Evolutionary conservation across 1,140 invertebrate genomes (phyloP), one percentile per base, ranked within the genome.

Genomic region (Anthonomus grandis): DNA sequence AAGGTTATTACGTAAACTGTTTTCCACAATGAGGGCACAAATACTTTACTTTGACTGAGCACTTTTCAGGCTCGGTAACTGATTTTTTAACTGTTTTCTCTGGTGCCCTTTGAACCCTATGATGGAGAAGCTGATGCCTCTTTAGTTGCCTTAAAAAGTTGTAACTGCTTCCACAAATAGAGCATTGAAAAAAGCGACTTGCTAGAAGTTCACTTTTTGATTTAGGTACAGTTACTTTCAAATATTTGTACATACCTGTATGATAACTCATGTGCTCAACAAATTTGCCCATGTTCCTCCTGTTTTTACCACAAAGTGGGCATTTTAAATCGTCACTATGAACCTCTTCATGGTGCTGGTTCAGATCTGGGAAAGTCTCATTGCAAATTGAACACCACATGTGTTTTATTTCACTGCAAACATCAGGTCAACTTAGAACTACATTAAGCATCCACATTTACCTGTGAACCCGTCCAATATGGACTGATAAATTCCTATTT

Each of bases 301-400:
- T 44, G 39, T 41, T 36, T 37, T 53, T 59, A 10, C 13, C 17
- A 34, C 63, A 64, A 41, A 64, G 57, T 38, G 27, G 39, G 49
- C 63, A 64, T 31, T 53, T 58, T n/a, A 61, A 50, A 19, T 59
- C 59, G 12, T 59, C 55, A 21, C 22, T 15, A 18, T 50, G 46
- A 4, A 38, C 52, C 1, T 22, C 25, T n/a, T 31, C 18, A n/a
- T 46, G 13, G 39, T 62, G 60, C 24, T 34, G 31, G 9, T 10
- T 10, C 36, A 59, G 25, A 44, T 61, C 39, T 4, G 53, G 42
- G 25, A 57, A n/a, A 4, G 48, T 12, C 34, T 48, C 8, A 36
- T 64, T 61, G 22, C 62, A 64, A 12, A 10, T 36, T 1, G 38
- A 21, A 48, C 62, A 64, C 62, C 62, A 64, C 39, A 27, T 48